These are phyloP conservation scores for Oreonectes daqikongensis DNA, from an alignment of 2,797 vertebrate genomes.

Conservation along the genomic window DNA sequence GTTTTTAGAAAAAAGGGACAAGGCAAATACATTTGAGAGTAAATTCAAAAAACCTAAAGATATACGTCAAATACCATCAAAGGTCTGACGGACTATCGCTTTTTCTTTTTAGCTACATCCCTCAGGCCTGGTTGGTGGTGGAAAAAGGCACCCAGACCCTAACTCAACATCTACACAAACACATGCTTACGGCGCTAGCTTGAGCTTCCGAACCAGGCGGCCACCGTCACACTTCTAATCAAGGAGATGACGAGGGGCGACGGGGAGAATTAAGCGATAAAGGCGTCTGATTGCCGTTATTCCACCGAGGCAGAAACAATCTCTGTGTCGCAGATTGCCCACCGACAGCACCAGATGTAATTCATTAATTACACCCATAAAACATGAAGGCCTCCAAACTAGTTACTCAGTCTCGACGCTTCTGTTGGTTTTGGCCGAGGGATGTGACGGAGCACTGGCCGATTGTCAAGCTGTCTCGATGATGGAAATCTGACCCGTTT, in stretches of 20 bases:
- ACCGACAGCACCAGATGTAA: slow-evolving; percentile 82
- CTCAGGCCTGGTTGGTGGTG: neutral
- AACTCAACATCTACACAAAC: slow-evolving; percentile 1
- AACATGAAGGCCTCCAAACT: slow-evolving; percentile 66
- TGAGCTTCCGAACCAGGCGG: neutral
- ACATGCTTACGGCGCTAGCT: neutral
- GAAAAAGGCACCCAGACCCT: neutral
- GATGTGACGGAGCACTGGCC: slow-evolving; percentile 60
- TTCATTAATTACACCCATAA: slow-evolving; percentile 81
- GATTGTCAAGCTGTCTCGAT: slow-evolving; percentile 48
- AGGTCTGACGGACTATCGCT: no score
- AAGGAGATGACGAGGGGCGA: slow-evolving; percentile 73
- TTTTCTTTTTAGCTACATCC: neutral
- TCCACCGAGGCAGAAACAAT: slow-evolving; percentile 79
- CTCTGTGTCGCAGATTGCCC: slow-evolving; percentile 77
- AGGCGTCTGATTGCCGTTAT: slow-evolving; percentile 75
- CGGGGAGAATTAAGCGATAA: slow-evolving; percentile 79
- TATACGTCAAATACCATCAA: neutral
- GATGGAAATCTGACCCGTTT: slow-evolving; percentile 44
- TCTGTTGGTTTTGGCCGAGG: slow-evolving; percentile 66
- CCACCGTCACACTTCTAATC: slow-evolving; percentile 68
- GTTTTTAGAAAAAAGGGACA: neutral
- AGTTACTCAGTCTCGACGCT: slow-evolving; percentile 62
- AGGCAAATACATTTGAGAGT: neutral
- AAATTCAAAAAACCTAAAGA: neutral